phyloP scores from a whole-genome alignment of 2,113 vertebrate genomes.

The Pithys albifrons region DNA sequence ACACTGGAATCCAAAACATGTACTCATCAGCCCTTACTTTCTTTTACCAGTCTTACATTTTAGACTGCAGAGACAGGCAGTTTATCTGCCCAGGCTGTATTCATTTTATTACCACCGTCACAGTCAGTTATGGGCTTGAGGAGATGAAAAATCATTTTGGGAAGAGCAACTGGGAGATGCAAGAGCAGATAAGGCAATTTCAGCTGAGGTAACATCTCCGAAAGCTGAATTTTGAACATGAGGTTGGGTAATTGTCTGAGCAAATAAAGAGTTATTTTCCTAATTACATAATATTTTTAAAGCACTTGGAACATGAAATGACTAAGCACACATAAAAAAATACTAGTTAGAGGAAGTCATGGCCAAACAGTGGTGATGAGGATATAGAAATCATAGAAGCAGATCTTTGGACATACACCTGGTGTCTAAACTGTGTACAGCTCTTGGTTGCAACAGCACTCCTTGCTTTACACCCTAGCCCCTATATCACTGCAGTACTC shows the following conservation, averaged over 20 bases:
- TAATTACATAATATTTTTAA: slow-evolving; percentile 60
- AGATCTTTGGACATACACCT: not conserved
- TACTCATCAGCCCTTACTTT: not conserved
- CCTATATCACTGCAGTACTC: not conserved
- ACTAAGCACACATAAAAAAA: not conserved
- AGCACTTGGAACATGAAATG: slow-evolving; percentile 29
- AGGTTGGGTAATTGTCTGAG: slow-evolving; percentile 46
- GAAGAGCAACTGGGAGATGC: not conserved
- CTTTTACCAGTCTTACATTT: not conserved
- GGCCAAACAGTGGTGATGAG: not conserved
- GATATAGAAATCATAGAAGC: not conserved
- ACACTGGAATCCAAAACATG: not conserved
- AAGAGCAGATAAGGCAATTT: not conserved
- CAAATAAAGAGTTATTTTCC: slow-evolving; percentile 48
- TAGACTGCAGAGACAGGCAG: not conserved
- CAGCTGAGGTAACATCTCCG: not conserved
- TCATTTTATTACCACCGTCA: not conserved
- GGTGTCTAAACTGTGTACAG: not conserved
- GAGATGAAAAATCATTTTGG: not conserved
- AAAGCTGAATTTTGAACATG: slow-evolving; percentile 27
- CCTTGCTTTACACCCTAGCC: not conserved
- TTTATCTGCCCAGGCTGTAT: not conserved
- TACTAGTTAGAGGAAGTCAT: not conserved
- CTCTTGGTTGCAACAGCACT: not conserved
- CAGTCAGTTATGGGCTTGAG: not conserved